These are phyloP conservation scores for Rhamnusium bicolor DNA, from an alignment of 2,888 invertebrate species.

Conservation along the genomic window DNA sequence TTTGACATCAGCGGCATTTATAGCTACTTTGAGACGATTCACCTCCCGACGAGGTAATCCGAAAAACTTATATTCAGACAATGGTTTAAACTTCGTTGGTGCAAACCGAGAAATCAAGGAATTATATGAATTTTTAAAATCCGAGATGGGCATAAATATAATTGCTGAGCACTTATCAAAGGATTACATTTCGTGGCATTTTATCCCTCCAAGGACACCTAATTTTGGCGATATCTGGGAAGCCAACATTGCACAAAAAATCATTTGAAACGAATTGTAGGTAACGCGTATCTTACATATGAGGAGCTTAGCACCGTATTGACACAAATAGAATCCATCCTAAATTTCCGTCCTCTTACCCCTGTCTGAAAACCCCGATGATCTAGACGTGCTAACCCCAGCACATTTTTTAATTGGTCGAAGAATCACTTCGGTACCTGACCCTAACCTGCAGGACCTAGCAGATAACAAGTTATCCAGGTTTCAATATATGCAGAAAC, in stretches of 20 bases:
- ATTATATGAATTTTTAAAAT: background rate
- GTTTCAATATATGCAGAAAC: background rate
- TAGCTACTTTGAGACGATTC: background rate
- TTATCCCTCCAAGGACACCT: background rate
- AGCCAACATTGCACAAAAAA: background rate
- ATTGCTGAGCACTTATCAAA: background rate
- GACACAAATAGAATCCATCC: background rate
- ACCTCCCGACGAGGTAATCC: background rate
- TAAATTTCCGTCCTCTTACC: background rate
- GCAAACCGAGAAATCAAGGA: background rate
- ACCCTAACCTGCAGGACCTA: background rate
- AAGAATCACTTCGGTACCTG: background rate
- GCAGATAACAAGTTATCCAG: background rate
- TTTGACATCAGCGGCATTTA: background rate
- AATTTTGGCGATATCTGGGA: background rate
- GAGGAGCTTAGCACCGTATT: background rate
- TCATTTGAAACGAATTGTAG: background rate
- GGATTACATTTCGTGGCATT: constrained; percentile 1
- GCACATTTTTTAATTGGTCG: background rate
- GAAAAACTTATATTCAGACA: background rate
- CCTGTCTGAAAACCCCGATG: background rate
- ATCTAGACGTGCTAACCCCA: background rate
- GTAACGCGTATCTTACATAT: background rate
- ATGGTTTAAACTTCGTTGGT: background rate
- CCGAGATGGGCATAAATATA: background rate